Percentiles rank a stretch among this genome's conserved stretches.
Conservation (phyloP, 2,113 vertebrate species). For the Ammodytes dubius region DNA sequence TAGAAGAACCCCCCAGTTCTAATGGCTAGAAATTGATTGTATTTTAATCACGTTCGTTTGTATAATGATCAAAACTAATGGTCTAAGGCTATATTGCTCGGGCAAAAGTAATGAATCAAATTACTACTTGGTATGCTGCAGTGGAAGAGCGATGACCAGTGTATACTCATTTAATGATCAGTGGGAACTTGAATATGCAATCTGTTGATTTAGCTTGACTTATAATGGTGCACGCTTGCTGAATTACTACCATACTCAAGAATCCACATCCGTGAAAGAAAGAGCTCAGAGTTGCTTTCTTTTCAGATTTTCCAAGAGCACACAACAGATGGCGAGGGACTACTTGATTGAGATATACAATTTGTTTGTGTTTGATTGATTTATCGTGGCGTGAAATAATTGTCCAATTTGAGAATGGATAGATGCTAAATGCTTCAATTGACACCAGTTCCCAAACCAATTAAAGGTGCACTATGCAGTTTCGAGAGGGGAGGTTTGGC, state of each 20-base stretch:
- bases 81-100: conserved; percentile 8
- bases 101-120: conserved; percentile 47
- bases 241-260: conserved; percentile 34
- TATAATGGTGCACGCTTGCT: conserved; percentile 11
- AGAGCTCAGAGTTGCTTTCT: conserved; percentile 35
- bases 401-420: conserved; percentile 45
- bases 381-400: conserved; percentile 49
- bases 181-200: conserved; percentile 53
- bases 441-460: background rate
- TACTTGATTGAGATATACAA: conserved; percentile 53
- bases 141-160: conserved; percentile 18
- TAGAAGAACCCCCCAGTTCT: background rate
- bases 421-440: conserved; percentile 35
- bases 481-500: too few relatives aligned
- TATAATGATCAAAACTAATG: conserved; percentile 58
- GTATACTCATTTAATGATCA: conserved; percentile 59
- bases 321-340: conserved; percentile 60
- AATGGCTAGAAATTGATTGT: conserved; percentile 37
- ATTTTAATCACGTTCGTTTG: conserved; percentile 59
- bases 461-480: too few relatives aligned
- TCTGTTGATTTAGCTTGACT: conserved; percentile 53
- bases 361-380: conserved; percentile 56
- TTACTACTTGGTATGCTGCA: conserved; percentile 15
- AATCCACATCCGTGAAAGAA: conserved; percentile 24
- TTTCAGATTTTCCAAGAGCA: conserved; percentile 45